Evolutionary conservation across 1,140 invertebrate genomes (phyloP).

Genomic region (Hypothenemus hampei): DNA sequence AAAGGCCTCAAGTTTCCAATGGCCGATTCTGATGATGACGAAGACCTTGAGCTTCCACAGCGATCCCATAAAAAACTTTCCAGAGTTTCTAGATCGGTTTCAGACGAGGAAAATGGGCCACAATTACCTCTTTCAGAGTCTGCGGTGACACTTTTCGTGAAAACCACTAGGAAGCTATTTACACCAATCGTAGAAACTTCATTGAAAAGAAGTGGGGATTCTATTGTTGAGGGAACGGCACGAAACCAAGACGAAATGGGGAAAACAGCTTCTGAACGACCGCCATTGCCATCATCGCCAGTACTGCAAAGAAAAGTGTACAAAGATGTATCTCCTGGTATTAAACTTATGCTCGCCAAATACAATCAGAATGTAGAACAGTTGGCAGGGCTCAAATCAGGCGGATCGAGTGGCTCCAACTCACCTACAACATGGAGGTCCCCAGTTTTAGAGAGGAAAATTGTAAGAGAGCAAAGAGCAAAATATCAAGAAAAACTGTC

Average conservation of each 20-base stretch:
- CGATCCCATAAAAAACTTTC: constrained; percentile 31
- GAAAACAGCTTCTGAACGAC: constrained; percentile 40
- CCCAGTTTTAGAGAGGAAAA: constrained; percentile 52
- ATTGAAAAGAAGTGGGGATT: constrained; percentile 4
- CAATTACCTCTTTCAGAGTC: constrained; percentile 29
- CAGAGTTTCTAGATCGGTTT: constrained; percentile 25
- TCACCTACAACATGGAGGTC: constrained; percentile 57
- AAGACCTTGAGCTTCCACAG: constrained; percentile 27
- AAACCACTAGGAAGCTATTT: constrained; percentile 72
- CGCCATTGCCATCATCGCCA: constrained; percentile 54
- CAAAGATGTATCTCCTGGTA: constrained; percentile 61
- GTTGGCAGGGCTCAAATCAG: constrained; percentile 42
- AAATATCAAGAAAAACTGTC: constrained; percentile 35
- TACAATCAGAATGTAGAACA: constrained; percentile 51
- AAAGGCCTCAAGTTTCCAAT: constrained; percentile 30
- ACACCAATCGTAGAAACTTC: constrained; percentile 55
- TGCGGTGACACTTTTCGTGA: constrained; percentile 58
- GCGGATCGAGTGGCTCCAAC: constrained; percentile 52
- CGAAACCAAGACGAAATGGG: constrained; percentile 3
- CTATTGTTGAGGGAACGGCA: background rate
- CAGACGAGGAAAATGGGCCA: constrained; percentile 14
- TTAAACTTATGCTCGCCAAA: constrained; percentile 61
- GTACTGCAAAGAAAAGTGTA: constrained; percentile 46
- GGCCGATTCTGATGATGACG: constrained; percentile 38
- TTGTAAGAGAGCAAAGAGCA: constrained; percentile 51